These are phyloP conservation scores for Propithecus coquereli DNA, from an alignment of 2,113 vertebrate species.

Conservation along the genomic window DNA sequence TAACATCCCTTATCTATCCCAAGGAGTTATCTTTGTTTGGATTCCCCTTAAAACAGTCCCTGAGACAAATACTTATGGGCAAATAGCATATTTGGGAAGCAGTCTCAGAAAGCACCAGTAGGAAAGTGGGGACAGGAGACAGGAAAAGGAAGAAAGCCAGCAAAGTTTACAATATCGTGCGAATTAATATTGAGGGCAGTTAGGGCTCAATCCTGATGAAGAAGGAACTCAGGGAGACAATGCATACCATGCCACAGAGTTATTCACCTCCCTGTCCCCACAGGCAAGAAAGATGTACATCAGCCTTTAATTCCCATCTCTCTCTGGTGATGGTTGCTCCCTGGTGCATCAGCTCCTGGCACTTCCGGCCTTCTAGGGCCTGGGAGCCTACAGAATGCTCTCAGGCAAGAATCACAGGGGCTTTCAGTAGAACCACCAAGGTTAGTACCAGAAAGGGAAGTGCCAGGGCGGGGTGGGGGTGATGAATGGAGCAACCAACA, in stretches of 20 bases:
- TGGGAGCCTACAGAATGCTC: neutral
- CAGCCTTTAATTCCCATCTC: neutral
- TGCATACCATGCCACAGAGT: neutral
- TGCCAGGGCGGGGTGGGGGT: fast-evolving
- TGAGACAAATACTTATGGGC: neutral
- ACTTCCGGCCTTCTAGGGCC: neutral
- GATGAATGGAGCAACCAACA: neutral
- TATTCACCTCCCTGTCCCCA: fast-evolving
- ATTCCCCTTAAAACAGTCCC: neutral
- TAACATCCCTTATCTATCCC: neutral
- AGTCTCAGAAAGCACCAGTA: neutral
- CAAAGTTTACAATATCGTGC: neutral
- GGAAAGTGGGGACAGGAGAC: neutral
- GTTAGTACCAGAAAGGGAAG: neutral
- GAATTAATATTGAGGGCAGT: neutral
- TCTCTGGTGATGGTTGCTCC: neutral
- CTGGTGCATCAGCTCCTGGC: neutral
- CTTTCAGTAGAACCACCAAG: neutral
- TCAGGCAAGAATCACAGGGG: neutral
- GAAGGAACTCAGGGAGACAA: neutral
- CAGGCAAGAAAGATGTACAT: neutral
- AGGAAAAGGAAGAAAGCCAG: neutral
- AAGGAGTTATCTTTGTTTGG: neutral
- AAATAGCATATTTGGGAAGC: neutral
- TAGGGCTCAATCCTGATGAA: neutral